These are phyloP conservation scores for Trichonephila clavipes DNA, from an alignment of 1,140 invertebrate genomes.

Conservation along the genomic window DNA sequence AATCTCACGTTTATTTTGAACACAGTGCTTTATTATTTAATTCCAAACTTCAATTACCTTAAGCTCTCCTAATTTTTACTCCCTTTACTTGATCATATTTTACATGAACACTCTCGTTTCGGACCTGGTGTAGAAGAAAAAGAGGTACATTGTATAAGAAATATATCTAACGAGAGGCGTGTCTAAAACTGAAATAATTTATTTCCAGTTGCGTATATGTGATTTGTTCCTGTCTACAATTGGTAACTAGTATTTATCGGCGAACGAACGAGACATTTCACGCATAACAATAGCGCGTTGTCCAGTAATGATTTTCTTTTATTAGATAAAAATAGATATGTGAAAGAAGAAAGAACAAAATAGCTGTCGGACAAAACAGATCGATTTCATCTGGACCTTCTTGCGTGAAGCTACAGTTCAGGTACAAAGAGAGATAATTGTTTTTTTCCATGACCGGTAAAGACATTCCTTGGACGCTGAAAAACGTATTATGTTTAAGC, in stretches of 20 bases:
- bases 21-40: too few relatives aligned
- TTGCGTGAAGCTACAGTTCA: not conserved
- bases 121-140: not conserved
- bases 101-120: too few relatives aligned
- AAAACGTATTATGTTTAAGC: too few relatives aligned
- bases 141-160: not conserved
- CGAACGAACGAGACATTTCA: not conserved
- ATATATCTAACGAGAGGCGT: not conserved
- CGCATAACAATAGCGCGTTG: conserved; percentile 27
- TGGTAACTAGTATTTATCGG: not conserved
- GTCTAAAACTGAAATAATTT: not conserved
- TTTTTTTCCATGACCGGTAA: not conserved
- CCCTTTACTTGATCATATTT: too few relatives aligned
- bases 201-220: not conserved
- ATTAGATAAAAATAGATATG: conserved; percentile 57
- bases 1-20: too few relatives aligned
- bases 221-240: not conserved
- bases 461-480: too few relatives aligned
- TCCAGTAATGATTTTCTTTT: conserved; percentile 47
- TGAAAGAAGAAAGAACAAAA: not conserved
- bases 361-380: conserved; percentile 53
- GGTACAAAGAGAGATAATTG: not conserved
- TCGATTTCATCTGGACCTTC: conserved; percentile 33
- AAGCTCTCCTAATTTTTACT: too few relatives aligned
- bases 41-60: too few relatives aligned